Base-by-base conservation (phyloP, 2,113 vertebrate genomes). In the Actenoides hombroni region DNA sequence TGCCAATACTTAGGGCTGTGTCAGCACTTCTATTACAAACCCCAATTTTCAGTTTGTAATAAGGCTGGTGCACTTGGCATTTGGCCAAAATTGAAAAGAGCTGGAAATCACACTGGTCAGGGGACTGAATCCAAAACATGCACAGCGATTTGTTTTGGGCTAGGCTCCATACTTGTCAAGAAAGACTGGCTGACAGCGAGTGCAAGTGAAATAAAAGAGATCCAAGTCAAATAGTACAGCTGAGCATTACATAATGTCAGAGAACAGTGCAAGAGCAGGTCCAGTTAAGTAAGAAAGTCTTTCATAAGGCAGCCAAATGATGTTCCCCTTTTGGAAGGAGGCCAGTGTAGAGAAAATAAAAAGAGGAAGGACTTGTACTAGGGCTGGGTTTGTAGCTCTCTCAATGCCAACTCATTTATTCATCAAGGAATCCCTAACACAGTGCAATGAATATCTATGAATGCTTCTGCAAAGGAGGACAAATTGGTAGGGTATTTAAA, bases 1-100 rank as follows among this genome's bases (percentile, higher is more conserved):
- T 92, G 93, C 51, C 86, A 95, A 51, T 94, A 90, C 88, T 88
- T 92, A 91, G 74, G 82, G 25, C 46, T 80, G 67, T 88, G 88
- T 97, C 95, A 95, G 84, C 95, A 87, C 76, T 96, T 96, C 73
- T 35, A 77, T 96, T 95, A 92, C 75, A 94, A 95, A 68, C 37
- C 31, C 14, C 46, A 44, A 2, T 92, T 92, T 97, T 95, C n/a
- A 59, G 54, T 93, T 94, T 86, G 33, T 74, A 80, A 56, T 69
- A 87, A 46, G 67, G 54, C 79, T 94, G 91, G 67, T 93, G 79
- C 21, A 39, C 61, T 94, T 95, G 95, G 81, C 84, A 71, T 83
- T 88, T 88, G 25, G 51, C 76, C 9, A 6, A 42, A 91, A 90
- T 17, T 75, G 42, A 83, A 73, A 17, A 92, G 75, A 80, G 63